Conservation (phyloP, 1,140 invertebrate genomes). For the Drosophila tani region DNA sequence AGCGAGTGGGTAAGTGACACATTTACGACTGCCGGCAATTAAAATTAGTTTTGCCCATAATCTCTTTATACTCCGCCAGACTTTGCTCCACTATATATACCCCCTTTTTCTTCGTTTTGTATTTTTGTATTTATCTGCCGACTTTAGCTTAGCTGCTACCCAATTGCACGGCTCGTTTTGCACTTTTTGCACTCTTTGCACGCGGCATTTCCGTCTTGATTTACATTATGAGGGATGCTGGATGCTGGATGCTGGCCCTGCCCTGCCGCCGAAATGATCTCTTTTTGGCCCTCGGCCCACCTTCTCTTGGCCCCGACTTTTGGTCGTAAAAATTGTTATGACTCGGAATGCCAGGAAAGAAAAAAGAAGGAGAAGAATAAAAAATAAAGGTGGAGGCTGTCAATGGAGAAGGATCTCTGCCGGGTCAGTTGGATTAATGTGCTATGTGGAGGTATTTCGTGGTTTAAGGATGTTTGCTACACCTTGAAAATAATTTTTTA, state of each 20-base stretch:
- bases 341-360: slow-evolving; percentile 32
- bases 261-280: slow-evolving; percentile 36
- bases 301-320: slow-evolving; percentile 3
- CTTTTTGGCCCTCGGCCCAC: slow-evolving; percentile 20
- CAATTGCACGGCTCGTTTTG: slow-evolving; percentile 81
- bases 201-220: slow-evolving; percentile 80
- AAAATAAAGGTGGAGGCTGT: background rate
- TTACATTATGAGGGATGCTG: slow-evolving; percentile 55
- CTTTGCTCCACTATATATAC: slow-evolving; percentile 23
- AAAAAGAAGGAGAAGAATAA: background rate
- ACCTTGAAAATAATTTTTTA: too few relatives aligned
- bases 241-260: slow-evolving; percentile 1
- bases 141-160: slow-evolving; percentile 63
- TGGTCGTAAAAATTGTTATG: slow-evolving; percentile 54
- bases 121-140: slow-evolving; percentile 25
- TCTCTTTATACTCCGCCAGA: slow-evolving; percentile 71
- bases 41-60: slow-evolving; percentile 82
- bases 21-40: slow-evolving; percentile 78
- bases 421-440: slow-evolving; percentile 5
- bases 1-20: slow-evolving; percentile 66
- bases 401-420: slow-evolving; percentile 21
- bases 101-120: background rate
- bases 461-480: slow-evolving; percentile 10
- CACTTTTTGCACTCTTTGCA: slow-evolving; percentile 74
- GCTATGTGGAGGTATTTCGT: background rate